A percentile compares a stretch with the other conserved stretches of the same genome.
phyloP scores from a whole-genome alignment of 1,140 invertebrate genomes.

The Aphidius ervi region DNA sequence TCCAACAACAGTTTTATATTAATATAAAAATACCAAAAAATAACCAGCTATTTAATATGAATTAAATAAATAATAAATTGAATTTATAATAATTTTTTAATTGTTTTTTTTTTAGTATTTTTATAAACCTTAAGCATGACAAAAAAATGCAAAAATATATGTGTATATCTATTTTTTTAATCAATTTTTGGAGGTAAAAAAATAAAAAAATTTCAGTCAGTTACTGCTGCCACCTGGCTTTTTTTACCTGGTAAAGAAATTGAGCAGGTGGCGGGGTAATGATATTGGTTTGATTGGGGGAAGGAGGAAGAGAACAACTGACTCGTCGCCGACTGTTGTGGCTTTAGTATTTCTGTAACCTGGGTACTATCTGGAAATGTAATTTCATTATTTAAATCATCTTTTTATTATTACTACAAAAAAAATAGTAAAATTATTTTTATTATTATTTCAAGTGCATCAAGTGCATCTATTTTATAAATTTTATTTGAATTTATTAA shows the following conservation, averaged over 20 bases:
- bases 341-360: constrained; percentile 8
- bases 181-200: not conserved
- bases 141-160: not conserved
- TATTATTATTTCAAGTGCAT: not conserved
- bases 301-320: too few species aligned
- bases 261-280: constrained; percentile 5
- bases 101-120: not conserved
- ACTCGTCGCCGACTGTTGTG: too few species aligned
- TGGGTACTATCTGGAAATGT: too few species aligned
- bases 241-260: not conserved
- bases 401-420: too few species aligned
- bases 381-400: too few species aligned
- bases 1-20: constrained; percentile 26
- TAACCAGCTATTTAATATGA: not conserved
- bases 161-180: too few species aligned
- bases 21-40: constrained; percentile 10
- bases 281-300: too few species aligned
- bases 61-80: not conserved
- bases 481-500: not conserved
- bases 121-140: not conserved
- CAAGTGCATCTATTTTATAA: not conserved
- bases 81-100: not conserved
- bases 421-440: too few species aligned
- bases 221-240: constrained; percentile 11
- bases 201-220: not conserved